Conservation (phyloP, 30 jellyfish, hydroid and myxozoan genomes). For the Rhopilema esculentum region DNA sequence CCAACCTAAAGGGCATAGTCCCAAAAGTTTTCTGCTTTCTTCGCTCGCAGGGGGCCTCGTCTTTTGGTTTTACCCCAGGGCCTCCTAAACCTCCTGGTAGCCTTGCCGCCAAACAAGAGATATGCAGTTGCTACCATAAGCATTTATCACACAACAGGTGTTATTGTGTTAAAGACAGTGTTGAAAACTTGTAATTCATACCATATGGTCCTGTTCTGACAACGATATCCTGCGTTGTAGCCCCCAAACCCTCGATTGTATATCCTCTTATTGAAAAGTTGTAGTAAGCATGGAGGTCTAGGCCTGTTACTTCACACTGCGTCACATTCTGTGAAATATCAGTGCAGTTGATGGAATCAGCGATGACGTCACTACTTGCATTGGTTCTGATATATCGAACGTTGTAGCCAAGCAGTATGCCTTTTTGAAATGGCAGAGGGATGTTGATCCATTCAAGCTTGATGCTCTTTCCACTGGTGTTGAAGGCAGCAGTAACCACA, state of each 20-base stretch:
- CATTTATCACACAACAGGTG: background rate
- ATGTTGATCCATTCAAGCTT: constrained; percentile 44
- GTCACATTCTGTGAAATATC: background rate
- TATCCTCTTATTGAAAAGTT: constrained; percentile 57
- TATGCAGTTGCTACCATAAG: background rate
- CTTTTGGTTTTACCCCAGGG: too few species aligned
- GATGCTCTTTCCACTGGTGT: constrained; percentile 70
- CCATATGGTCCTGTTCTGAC: constrained; percentile 75
- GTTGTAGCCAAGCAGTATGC: constrained; percentile 61
- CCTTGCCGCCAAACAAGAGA: too few species aligned
- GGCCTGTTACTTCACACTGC: constrained; percentile 19
- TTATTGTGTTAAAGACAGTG: too few species aligned
- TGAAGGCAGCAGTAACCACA: constrained; percentile 24
- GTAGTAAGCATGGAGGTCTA: constrained; percentile 45
- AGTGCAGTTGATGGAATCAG: constrained; percentile 23
- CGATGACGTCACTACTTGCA: background rate
- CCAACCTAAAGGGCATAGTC: too few species aligned
- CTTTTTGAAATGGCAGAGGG: constrained; percentile 44
- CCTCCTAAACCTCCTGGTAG: too few species aligned
- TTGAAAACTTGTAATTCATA: too few species aligned
- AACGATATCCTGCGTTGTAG: background rate
- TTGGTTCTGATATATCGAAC: constrained; percentile 44
- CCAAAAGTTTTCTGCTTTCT: too few species aligned
- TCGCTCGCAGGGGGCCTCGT: too few species aligned
- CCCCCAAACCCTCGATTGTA: constrained; percentile 74